Evolutionary conservation across 2,888 invertebrate genomes (phyloP).

Genomic region (Drosophila parthenogenetica): DNA sequence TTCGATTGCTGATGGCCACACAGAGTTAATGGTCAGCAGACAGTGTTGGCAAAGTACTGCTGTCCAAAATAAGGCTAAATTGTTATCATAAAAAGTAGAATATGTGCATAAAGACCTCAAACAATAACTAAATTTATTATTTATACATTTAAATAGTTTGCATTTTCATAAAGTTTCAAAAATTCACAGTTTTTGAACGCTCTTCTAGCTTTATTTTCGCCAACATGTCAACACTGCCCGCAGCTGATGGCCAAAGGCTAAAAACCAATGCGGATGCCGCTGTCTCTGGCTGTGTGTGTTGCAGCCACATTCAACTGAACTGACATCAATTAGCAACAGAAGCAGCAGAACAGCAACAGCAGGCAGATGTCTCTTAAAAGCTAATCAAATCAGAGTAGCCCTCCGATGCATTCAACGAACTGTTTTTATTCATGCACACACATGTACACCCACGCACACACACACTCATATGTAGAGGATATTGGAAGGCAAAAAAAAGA

Average conservation of each 20-base stretch:
- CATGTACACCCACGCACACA: not conserved
- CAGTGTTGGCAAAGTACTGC: too few relatives aligned
- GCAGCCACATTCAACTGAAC: slow-evolving; percentile 17
- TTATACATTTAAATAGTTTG: too few relatives aligned
- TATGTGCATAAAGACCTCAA: too few relatives aligned
- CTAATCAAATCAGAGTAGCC: slow-evolving; percentile 40
- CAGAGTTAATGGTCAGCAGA: not conserved
- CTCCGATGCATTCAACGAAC: slow-evolving; percentile 15
- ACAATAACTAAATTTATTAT: too few relatives aligned
- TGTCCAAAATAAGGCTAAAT: too few relatives aligned
- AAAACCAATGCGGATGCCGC: slow-evolving; percentile 16
- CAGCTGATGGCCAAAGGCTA: slow-evolving; percentile 9
- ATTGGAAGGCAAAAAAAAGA: not conserved
- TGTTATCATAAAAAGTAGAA: too few relatives aligned
- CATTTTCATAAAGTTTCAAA: too few relatives aligned
- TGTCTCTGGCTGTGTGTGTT: slow-evolving; percentile 8
- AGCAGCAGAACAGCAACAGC: slow-evolving; percentile 1
- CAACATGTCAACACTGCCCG: too few relatives aligned
- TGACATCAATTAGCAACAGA: slow-evolving; percentile 36
- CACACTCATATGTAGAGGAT: not conserved
- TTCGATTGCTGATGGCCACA: slow-evolving; percentile 39
- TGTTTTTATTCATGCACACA: not conserved
- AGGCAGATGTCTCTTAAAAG: slow-evolving; percentile 32
- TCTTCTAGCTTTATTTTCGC: too few relatives aligned
- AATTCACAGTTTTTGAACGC: too few relatives aligned